Conservation (phyloP, 30 jellyfish, hydroid and myxozoan species). For the Aurelia sp. region DNA sequence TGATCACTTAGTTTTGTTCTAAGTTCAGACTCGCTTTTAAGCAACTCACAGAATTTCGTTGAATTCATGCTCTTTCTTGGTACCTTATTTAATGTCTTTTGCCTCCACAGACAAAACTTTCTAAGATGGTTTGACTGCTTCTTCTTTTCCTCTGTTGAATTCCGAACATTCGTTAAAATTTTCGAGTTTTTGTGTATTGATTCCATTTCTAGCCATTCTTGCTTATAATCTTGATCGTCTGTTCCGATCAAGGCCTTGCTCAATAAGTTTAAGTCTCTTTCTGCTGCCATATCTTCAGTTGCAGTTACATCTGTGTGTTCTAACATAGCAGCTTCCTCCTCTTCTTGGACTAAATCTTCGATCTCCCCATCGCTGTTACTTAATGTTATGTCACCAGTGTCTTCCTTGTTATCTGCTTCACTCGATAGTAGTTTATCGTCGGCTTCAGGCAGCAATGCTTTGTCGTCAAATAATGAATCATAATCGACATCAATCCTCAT, state of each 20-base stretch:
- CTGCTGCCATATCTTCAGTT: no score
- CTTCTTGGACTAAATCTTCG: no score
- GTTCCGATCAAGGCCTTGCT: no score
- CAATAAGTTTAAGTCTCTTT: no score
- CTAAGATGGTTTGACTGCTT: not conserved
- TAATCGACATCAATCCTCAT: slow-evolving; percentile 1
- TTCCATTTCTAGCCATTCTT: slow-evolving; percentile 19
- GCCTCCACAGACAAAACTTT: slow-evolving; percentile 2
- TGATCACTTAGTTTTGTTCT: not conserved
- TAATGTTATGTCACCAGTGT: no score
- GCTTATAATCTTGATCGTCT: not conserved
- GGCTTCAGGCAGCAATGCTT: slow-evolving; percentile 1
- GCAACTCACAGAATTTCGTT: not conserved
- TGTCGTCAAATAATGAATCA: slow-evolving; percentile 9
- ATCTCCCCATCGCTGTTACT: no score
- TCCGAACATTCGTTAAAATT: no score
- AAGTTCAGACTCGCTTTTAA: slow-evolving; percentile 7
- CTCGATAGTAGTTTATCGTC: not conserved
- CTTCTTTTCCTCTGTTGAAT: not conserved
- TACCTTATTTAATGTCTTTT: slow-evolving; percentile 3
- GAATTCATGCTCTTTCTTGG: not conserved
- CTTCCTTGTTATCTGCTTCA: not conserved
- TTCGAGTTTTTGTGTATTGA: not conserved
- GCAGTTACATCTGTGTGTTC: no score
- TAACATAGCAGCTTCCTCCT: no score